These are phyloP conservation scores for Grantiella picta DNA, from an alignment of 2,113 vertebrate genomes.

Conservation along the genomic window DNA sequence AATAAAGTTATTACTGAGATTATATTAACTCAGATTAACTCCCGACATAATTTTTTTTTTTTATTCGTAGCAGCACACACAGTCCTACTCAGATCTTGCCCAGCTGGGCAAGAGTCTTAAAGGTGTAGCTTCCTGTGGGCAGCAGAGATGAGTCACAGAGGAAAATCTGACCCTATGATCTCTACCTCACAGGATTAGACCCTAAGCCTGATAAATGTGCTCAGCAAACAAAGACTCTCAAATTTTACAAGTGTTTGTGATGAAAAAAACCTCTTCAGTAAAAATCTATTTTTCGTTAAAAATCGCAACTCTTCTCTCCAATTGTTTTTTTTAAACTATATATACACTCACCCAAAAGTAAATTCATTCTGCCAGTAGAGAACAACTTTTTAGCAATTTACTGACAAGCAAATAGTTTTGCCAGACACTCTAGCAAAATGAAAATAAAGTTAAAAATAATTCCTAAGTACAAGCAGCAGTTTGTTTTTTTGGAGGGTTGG, in stretches of 20 bases:
- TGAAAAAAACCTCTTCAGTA: neutral
- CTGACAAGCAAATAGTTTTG: neutral
- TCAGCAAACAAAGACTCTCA: neutral
- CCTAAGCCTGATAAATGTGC: neutral
- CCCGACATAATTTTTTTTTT: neutral
- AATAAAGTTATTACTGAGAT: slow-evolving; percentile 19
- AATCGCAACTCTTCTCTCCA: neutral
- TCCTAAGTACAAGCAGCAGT: neutral
- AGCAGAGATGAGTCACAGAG: neutral
- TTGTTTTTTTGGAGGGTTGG: neutral
- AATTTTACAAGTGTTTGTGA: neutral
- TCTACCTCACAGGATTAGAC: neutral
- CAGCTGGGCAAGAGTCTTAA: neutral
- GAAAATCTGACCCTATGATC: neutral
- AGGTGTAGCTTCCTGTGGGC: neutral
- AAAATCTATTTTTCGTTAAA: neutral
- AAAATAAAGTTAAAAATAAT: neutral
- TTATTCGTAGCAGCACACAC: neutral
- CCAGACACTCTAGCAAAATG: neutral
- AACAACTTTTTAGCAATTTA: neutral
- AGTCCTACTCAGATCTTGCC: neutral
- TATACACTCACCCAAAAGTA: neutral
- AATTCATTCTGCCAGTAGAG: neutral
- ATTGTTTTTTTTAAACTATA: neutral
- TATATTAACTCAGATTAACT: slow-evolving; percentile 7